These are phyloP conservation scores for Coendou prehensilis DNA, from an alignment of 2,797 vertebrate genomes.

Conservation along the genomic window DNA sequence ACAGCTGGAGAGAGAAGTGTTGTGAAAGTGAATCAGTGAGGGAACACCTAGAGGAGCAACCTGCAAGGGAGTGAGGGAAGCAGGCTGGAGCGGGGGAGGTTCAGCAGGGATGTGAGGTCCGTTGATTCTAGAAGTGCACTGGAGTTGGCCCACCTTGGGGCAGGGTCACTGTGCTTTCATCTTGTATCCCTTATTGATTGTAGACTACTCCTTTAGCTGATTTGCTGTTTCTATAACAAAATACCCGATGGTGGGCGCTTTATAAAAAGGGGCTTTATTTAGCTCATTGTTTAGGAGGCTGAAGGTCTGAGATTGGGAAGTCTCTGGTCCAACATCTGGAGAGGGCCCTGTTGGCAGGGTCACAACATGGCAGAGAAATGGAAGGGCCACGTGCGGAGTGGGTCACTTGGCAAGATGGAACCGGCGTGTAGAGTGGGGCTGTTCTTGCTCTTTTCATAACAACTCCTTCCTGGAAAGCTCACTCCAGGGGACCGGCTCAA, in stretches of 20 bases:
- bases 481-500: background rate
- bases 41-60: background rate
- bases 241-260: background rate
- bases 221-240: background rate
- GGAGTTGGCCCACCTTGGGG: background rate
- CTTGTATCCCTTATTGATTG: too few species aligned
- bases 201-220: background rate
- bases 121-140: background rate
- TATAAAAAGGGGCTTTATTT: background rate
- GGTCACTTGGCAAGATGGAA: background rate
- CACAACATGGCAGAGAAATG: background rate
- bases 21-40: background rate
- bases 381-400: background rate
- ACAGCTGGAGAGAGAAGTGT: background rate
- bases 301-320: background rate
- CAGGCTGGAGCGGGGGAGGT: background rate
- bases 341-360: background rate
- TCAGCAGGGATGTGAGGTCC: background rate
- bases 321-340: too few species aligned
- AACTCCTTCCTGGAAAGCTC: background rate
- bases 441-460: background rate
- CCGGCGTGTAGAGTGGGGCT: background rate
- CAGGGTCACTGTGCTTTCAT: background rate
- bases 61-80: too few species aligned
- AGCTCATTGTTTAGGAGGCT: background rate